A percentile compares a stretch with the other conserved stretches of the same genome.
phyloP scores from a whole-genome alignment of 2,888 invertebrate species.

The Trypoxylon attenuatum region DNA sequence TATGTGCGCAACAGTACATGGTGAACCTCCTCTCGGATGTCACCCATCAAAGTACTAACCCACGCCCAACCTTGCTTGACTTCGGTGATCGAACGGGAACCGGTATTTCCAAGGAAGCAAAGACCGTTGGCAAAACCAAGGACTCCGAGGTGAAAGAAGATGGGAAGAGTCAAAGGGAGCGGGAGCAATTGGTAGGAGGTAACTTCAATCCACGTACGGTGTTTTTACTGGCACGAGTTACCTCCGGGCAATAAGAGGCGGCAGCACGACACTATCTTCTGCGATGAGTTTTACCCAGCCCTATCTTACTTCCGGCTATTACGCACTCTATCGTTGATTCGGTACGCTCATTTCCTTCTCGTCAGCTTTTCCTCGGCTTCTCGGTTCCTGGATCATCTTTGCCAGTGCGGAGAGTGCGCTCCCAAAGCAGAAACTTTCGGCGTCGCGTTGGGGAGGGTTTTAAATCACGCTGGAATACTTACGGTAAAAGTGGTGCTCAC shows the following conservation, averaged over 20 bases:
- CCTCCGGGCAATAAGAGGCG: conserved; percentile 59
- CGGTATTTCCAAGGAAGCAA: background rate
- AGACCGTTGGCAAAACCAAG: conserved; percentile 3
- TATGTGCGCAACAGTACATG: too few species aligned
- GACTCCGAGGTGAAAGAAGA: conserved; percentile 14
- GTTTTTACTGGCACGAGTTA: conserved; percentile 55
- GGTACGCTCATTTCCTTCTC: background rate
- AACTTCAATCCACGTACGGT: conserved; percentile 45
- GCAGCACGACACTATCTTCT: conserved; percentile 57
- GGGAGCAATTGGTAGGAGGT: conserved; percentile 19
- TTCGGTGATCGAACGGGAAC: too few species aligned
- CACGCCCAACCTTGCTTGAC: background rate
- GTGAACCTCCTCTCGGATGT: background rate
- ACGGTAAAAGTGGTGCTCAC: background rate
- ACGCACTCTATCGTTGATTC: conserved; percentile 19
- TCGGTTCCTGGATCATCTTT: background rate
- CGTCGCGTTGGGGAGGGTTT: conserved; percentile 6
- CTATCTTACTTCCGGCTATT: conserved; percentile 25
- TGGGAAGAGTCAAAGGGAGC: conserved; percentile 11
- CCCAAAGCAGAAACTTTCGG: conserved; percentile 5
- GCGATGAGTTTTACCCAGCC: conserved; percentile 34
- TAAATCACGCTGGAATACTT: conserved; percentile 19
- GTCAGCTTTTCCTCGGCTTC: background rate
- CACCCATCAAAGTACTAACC: background rate
- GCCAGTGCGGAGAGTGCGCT: background rate